phyloP scores from a whole-genome alignment of 2,888 invertebrate genomes.

The Troides oblongomaculatus region DNA sequence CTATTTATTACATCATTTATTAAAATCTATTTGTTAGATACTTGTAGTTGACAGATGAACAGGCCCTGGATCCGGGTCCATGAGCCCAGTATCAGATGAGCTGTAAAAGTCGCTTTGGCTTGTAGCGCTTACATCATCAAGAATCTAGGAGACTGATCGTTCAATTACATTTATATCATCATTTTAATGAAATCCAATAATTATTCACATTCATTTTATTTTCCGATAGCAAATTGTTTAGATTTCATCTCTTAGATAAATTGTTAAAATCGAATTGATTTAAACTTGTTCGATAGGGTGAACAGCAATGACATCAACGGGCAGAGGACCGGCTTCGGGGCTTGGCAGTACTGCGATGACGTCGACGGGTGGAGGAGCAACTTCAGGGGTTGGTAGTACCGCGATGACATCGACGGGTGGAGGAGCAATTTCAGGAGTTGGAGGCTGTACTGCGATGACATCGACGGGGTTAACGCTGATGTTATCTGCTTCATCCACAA shows the following conservation, averaged over 20 bases:
- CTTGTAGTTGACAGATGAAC: too few relatives aligned
- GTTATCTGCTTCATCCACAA: conserved; percentile 21
- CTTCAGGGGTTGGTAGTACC: not conserved
- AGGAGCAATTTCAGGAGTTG: not conserved
- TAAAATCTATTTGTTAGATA: too few relatives aligned
- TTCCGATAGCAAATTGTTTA: too few relatives aligned
- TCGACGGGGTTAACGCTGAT: conserved; percentile 33
- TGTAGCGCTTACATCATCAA: too few relatives aligned
- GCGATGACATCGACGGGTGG: not conserved
- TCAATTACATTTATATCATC: too few relatives aligned
- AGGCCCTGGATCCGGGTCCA: too few relatives aligned
- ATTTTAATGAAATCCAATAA: too few relatives aligned
- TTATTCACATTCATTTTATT: too few relatives aligned
- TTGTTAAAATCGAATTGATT: not conserved
- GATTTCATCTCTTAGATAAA: not conserved
- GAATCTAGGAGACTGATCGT: too few relatives aligned
- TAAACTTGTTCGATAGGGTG: conserved; percentile 10
- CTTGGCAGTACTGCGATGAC: conserved; percentile 13
- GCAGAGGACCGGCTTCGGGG: not conserved
- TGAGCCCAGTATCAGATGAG: too few relatives aligned
- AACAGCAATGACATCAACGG: conserved; percentile 17
- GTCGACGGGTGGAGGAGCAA: not conserved
- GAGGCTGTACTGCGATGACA: conserved; percentile 27
- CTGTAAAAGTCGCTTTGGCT: too few relatives aligned
- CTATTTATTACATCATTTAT: too few relatives aligned